Evolutionary conservation across 2,113 vertebrate species (phyloP).

Genomic region (Apeltes quadracus): DNA sequence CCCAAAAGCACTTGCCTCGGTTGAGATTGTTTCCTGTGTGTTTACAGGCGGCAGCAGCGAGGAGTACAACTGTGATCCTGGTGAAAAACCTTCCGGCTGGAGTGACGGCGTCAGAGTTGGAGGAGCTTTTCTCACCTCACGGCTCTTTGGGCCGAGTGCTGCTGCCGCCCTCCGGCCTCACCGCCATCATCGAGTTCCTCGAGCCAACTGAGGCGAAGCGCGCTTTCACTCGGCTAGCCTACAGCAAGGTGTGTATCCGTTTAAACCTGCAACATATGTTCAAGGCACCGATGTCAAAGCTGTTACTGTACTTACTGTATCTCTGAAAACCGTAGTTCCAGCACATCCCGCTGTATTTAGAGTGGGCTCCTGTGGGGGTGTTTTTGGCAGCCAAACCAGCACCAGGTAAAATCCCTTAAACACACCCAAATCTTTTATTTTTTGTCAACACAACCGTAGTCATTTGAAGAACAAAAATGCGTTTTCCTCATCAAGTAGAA

Average conservation of each 20-base stretch:
- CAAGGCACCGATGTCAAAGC: not conserved
- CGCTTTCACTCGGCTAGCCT: slow-evolving; percentile 91
- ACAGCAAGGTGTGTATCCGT: slow-evolving; percentile 86
- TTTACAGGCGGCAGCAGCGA: slow-evolving; percentile 83
- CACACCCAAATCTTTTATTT: not conserved
- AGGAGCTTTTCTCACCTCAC: slow-evolving; percentile 82
- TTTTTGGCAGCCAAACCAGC: slow-evolving; percentile 78
- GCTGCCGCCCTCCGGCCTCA: slow-evolving; percentile 90
- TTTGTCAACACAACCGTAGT: not conserved
- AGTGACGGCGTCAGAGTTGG: slow-evolving; percentile 79
- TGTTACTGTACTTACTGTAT: not conserved
- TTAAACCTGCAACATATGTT: not conserved
- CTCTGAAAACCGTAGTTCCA: slow-evolving; percentile 70
- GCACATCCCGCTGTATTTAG: slow-evolving; percentile 87
- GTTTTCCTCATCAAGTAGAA: not conserved
- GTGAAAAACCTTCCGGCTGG: slow-evolving; percentile 92
- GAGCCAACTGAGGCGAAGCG: slow-evolving; percentile 91
- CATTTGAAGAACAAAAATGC: not conserved
- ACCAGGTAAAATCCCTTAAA: slow-evolving; percentile 47
- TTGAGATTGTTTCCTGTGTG: not conserved
- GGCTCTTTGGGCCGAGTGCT: slow-evolving; percentile 91
- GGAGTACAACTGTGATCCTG: slow-evolving; percentile 90
- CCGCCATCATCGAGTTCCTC: slow-evolving; percentile 91
- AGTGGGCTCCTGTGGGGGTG: slow-evolving; percentile 92
- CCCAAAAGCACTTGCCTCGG: not conserved